A percentile compares a stretch with the other conserved stretches of the same genome.
phyloP scores from a whole-genome alignment of 2,113 vertebrate species.

The Antennarius striatus region DNA sequence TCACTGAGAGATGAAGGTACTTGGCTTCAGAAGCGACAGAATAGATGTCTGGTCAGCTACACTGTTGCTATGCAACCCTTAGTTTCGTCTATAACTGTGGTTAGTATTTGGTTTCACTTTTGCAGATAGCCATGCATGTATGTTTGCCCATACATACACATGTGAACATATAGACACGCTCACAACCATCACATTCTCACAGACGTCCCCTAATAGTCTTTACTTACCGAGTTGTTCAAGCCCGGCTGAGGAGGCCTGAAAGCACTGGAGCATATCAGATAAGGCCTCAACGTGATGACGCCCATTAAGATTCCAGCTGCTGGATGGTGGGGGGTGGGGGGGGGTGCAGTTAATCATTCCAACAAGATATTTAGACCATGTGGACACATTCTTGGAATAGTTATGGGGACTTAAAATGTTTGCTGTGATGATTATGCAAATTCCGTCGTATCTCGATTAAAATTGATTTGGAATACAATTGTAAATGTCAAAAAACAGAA shows the following conservation, averaged over 20 bases:
- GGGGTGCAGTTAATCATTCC: constrained; percentile 3
- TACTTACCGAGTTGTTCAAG: neutral
- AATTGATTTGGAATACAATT: neutral
- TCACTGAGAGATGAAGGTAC: constrained; percentile 57
- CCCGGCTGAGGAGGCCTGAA: constrained; percentile 25
- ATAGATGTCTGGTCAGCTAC: constrained; percentile 75
- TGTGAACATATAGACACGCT: constrained; percentile 7
- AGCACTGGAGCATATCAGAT: constrained; percentile 26
- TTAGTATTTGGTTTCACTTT: constrained; percentile 59
- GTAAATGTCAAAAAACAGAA: constrained; percentile 1
- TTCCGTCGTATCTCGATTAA: neutral
- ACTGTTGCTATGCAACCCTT: constrained; percentile 83
- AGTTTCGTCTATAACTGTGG: constrained; percentile 63
- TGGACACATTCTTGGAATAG: constrained; percentile 12
- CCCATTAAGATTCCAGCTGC: constrained; percentile 27
- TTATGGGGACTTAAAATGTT: constrained; percentile 1
- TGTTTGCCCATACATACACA: constrained; percentile 28
- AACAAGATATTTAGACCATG: constrained; percentile 9
- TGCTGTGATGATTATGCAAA: neutral
- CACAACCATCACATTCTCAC: constrained; percentile 4
- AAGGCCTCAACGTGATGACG: constrained; percentile 16
- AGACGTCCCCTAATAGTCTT: constrained; percentile 13
- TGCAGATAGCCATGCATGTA: constrained; percentile 45
- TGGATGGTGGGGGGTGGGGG: neutral
- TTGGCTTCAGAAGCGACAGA: constrained; percentile 61